Conservation (phyloP, 1,140 invertebrate species). For the Atopsyche davidsoni region DNA sequence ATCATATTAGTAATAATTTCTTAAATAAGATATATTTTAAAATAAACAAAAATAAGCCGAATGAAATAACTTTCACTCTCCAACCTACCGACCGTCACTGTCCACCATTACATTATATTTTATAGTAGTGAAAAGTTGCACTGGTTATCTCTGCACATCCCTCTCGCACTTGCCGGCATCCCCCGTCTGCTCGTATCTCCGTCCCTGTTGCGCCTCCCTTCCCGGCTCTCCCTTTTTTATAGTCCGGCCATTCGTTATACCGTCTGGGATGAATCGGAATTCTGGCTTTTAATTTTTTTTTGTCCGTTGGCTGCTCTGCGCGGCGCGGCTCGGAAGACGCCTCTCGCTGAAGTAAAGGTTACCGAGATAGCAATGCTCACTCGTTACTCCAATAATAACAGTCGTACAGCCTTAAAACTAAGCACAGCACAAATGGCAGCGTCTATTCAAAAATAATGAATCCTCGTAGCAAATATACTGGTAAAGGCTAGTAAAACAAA, state of each 20-base stretch:
- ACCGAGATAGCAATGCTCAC: too few relatives aligned
- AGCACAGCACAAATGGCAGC: too few relatives aligned
- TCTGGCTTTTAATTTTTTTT: conserved; percentile 22
- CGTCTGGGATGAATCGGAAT: conserved; percentile 28
- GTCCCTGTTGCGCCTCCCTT: conserved; percentile 6
- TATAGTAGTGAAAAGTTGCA: conserved; percentile 19
- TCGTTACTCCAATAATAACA: too few relatives aligned
- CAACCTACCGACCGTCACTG: conserved; percentile 10
- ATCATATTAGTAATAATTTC: too few relatives aligned
- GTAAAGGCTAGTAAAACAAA: too few relatives aligned
- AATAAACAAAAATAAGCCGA: too few relatives aligned
- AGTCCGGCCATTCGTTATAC: conserved; percentile 26
- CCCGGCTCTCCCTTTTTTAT: conserved; percentile 25
- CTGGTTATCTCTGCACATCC: conserved; percentile 3
- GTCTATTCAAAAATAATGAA: too few relatives aligned
- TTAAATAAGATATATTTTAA: too few relatives aligned
- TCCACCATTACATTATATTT: conserved; percentile 24
- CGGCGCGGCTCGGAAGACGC: neutral
- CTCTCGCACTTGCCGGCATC: conserved; percentile 1
- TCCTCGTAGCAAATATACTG: too few relatives aligned
- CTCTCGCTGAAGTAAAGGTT: too few relatives aligned
- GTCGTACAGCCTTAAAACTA: too few relatives aligned
- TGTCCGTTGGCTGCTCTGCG: conserved; percentile 4
- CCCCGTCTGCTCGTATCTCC: neutral
- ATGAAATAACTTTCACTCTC: too few relatives aligned